Base-by-base conservation (phyloP, 2,888 invertebrate genomes). In the Chrysopilus asiliformis region DNA sequence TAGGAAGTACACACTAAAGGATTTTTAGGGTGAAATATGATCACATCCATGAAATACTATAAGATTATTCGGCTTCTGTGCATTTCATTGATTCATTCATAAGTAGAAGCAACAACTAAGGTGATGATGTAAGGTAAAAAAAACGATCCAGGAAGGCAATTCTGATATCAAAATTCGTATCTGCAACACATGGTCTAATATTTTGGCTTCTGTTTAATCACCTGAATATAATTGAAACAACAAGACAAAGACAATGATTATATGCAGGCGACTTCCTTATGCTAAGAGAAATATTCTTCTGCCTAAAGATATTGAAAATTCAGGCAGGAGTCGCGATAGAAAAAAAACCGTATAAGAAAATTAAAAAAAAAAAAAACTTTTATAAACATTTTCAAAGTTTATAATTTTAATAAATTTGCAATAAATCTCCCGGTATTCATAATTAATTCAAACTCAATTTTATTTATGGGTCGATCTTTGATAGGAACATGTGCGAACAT, bases 181-280 rank as follows among this genome's bases (percentile, higher is more conserved):
- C 7, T 22, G n/a, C 26, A 26, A 26, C 49, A 52, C 49, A 53
- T 51, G 53, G 47, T 51, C 48, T 47, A 50, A 52, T 55, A 51
- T 55, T 55, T 53, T 53, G 53, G 50, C 51, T 53, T 44, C 42
- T 50, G 53, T 44, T 51, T 50, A 55, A 53, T 55, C 52, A 55
- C 45, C 50, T 49, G 53, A 49, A 46, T 44, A 40, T 45, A 50
- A 52, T 48, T 49, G 42, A 14, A 12, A 24, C 26, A 37, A 12
- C 16, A 20, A 12, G 25, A 14, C 24, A 29, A 30, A 29, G 31
- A 30, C 7, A 37, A 27, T 24, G 28, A 32, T 2, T 20, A 25
- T 3, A 33, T n/a, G n/a, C n/a, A n/a, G n/a, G n/a, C n/a, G n/a
- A n/a, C n/a, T n/a, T n/a, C n/a, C n/a, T n/a, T n/a, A n/a, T n/a